Conservation (phyloP, 2,797 vertebrate genomes). For the Enteromius afrohamiltoni region DNA sequence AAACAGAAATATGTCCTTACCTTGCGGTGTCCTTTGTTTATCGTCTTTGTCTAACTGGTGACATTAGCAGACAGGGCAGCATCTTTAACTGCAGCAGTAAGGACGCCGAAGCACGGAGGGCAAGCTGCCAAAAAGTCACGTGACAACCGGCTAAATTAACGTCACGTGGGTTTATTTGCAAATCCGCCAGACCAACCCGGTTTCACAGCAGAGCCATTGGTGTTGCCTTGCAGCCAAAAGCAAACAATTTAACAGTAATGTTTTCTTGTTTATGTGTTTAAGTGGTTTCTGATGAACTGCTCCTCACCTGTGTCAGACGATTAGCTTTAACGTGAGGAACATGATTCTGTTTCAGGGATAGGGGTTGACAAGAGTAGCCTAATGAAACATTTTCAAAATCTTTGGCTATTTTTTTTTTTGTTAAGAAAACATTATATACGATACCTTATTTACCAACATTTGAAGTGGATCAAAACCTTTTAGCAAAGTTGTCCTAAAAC, state of each 20-base stretch:
- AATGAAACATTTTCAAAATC: no score
- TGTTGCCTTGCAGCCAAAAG: neutral
- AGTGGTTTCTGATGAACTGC: slow-evolving; percentile 22
- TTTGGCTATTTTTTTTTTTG: no score
- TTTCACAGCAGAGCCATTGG: neutral
- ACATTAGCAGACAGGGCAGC: slow-evolving; percentile 10
- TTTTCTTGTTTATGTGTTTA: neutral
- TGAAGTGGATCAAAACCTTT: no score
- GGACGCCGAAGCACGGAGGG: neutral
- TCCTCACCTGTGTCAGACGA: neutral
- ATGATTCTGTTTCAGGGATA: neutral
- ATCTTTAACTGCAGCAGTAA: slow-evolving; percentile 45
- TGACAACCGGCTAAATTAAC: slow-evolving; percentile 51
- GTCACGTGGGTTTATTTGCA: slow-evolving; percentile 44
- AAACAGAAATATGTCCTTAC: neutral
- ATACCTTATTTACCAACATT: no score
- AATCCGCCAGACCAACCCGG: neutral
- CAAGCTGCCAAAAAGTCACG: slow-evolving; percentile 47
- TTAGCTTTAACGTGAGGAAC: slow-evolving; percentile 3
- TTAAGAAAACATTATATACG: no score
- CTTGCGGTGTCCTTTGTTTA: slow-evolving; percentile 27
- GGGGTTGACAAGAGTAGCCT: neutral
- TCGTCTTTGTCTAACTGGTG: slow-evolving; percentile 1
- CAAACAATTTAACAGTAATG: neutral
- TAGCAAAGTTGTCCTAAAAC: no score